Base-by-base conservation (phyloP, 2,888 invertebrate species). In the Bhutanitis thaidina region DNA sequence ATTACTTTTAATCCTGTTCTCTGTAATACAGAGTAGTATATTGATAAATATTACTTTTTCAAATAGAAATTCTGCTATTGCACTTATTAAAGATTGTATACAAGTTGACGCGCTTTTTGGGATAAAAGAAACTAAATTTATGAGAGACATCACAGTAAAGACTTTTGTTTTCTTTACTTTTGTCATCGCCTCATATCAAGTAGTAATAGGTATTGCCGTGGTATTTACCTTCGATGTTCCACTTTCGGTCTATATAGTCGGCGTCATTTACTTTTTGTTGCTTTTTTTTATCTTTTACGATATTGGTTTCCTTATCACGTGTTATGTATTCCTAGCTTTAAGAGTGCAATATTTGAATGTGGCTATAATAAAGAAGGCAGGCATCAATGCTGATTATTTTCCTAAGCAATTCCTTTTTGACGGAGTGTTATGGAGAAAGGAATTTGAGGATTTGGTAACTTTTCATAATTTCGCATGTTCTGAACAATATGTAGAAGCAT, bases 331-430 rank as follows among this genome's bases (percentile, higher is more conserved):
- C 30, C 43, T 78, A 5, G 63, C 66, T 1, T 49, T 74, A 30
- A 68, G 85, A 57, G 59, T 65, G n/a, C 67, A 71, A 16, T 84
- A 76, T 32, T 48, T 86, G 3, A 86, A 85, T 48, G 64, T 79
- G 0, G 72, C 80, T 13, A 57, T 86, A 37, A 67, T 80, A 49
- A 82, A 79, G 58, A 50, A 61, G 1, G 69, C 71, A 1, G 61
- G 73, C 0, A 61, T 81, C 34, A 69, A 78, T 10, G 49, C 65
- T 3, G 59, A 71, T 1, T 73, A 76, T 43, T 60, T 85, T 37
- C 74, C 77, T 0, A 65, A 69, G n/a, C 65, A 72, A 50, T 60
- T 70, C 10, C 30, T 76, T 4, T 74, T 79, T 27, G 62, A 75
- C 57, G 56, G 54, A 3, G 13, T 79, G 3, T 62, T 74, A 50